phyloP scores from a whole-genome alignment of 2,113 vertebrate species.

The Columba livia region DNA sequence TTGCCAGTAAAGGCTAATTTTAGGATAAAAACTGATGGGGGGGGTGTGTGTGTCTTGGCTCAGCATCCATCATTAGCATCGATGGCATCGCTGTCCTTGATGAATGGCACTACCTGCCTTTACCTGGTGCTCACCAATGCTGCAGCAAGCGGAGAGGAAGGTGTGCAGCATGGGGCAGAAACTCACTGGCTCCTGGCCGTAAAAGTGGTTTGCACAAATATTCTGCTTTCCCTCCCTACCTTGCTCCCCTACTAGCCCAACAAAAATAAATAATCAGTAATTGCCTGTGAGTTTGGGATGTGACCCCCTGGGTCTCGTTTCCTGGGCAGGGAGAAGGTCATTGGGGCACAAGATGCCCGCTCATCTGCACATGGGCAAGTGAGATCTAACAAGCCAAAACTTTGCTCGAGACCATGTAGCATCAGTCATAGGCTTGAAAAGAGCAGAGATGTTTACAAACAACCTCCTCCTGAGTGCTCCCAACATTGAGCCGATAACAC shows the following conservation, averaged over 20 bases:
- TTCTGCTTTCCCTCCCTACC: not conserved
- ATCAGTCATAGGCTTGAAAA: not conserved
- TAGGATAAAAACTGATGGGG: not conserved
- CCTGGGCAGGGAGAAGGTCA: not conserved
- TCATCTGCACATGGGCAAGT: not conserved
- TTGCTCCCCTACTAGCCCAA: too few species aligned
- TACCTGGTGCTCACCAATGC: not conserved
- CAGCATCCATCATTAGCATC: not conserved
- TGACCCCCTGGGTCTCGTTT: not conserved
- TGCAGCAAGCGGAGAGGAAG: not conserved
- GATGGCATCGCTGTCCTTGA: not conserved
- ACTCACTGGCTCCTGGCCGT: not conserved
- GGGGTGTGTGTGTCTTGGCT: not conserved
- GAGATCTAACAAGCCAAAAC: not conserved
- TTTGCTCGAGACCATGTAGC: rapidly evolving
- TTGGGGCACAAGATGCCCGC: not conserved
- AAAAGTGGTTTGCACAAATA: not conserved
- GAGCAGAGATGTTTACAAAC: not conserved
- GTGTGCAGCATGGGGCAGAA: not conserved
- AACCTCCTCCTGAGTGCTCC: not conserved
- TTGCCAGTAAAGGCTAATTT: not conserved
- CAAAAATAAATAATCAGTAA: not conserved
- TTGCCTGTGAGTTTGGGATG: not conserved
- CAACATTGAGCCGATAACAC: too few species aligned
- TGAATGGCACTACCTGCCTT: not conserved